These are phyloP conservation scores for Styela clava DNA, from an alignment of 23 tunicate genomes.

Conservation along the genomic window DNA sequence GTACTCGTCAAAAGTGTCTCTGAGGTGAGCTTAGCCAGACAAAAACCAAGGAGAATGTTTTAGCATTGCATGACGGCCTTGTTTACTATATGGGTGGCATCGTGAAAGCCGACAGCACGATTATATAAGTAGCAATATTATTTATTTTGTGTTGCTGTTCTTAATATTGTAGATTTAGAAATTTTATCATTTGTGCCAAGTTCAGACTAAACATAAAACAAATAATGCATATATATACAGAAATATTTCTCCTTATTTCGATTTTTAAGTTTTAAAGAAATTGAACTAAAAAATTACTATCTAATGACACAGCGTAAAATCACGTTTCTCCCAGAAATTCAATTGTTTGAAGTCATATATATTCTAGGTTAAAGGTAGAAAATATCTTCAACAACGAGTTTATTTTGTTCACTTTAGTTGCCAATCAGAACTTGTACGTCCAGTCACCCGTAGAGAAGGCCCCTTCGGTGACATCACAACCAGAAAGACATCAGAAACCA, in stretches of 20 bases:
- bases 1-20: no score
- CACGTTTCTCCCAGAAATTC: no score
- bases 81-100: not conserved
- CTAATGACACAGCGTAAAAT: no score
- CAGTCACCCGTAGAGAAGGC: not conserved
- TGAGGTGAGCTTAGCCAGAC: no score
- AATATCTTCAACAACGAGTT: no score
- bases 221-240: no score
- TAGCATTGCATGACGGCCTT: not conserved
- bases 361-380: no score
- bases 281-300: no score
- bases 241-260: no score
- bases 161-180: not conserved
- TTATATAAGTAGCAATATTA: not conserved
- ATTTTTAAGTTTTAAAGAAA: no score
- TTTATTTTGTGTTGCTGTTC: not conserved
- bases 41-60: no score
- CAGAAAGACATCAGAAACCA: not conserved
- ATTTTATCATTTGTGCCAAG: not conserved
- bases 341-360: no score
- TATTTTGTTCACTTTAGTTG: not conserved
- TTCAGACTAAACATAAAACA: not conserved
- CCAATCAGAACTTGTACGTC: not conserved
- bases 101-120: not conserved
- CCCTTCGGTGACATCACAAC: not conserved